A percentile compares a stretch with the other conserved stretches of the same genome.
Evolutionary conservation across 2,113 vertebrate species (phyloP).

Genomic region (Tychaedon coryphoeus): DNA sequence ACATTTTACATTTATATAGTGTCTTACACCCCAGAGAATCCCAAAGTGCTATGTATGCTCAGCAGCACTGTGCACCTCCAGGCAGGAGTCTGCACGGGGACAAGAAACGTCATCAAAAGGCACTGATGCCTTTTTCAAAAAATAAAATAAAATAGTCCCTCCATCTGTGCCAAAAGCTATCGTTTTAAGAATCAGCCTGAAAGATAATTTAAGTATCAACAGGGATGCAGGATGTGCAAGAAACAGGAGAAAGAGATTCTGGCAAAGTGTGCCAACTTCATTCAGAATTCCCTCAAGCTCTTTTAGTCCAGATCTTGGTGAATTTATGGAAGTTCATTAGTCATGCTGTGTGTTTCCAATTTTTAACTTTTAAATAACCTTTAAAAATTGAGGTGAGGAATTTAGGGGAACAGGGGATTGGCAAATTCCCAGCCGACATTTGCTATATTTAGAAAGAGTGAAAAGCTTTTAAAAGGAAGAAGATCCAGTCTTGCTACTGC

Average conservation of each 20-base stretch:
- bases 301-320: neutral
- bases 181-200: neutral
- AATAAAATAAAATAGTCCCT: neutral
- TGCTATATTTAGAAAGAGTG: neutral
- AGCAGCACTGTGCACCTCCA: neutral
- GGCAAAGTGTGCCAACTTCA: neutral
- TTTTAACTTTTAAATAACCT: neutral
- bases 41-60: neutral
- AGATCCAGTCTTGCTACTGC: neutral
- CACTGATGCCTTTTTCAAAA: neutral
- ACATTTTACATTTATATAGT: conserved; percentile 37
- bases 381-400: neutral
- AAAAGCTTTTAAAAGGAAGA: neutral
- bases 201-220: neutral
- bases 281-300: neutral
- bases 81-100: neutral
- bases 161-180: neutral
- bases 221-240: neutral
- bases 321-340: neutral
- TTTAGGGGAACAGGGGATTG: neutral
- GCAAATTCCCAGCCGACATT: neutral
- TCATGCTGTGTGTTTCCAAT: neutral
- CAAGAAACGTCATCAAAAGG: neutral
- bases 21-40: conserved; percentile 38
- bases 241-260: neutral